phyloP scores from a whole-genome alignment of 2,888 invertebrate species.

The Mythimna lalbum region DNA sequence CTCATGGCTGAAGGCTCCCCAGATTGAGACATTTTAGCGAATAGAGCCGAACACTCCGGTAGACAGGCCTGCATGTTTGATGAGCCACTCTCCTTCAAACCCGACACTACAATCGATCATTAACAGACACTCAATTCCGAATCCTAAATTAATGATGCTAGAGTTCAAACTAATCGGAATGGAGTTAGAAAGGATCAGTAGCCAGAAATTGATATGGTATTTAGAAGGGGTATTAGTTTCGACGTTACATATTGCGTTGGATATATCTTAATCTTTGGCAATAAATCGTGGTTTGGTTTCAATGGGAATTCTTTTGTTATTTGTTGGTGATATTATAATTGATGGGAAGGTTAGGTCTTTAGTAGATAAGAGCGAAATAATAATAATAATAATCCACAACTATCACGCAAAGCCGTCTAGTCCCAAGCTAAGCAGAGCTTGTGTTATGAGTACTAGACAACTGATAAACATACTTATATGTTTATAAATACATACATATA shows the following conservation, averaged over 20 bases:
- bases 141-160: conserved; percentile 23
- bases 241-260: conserved; percentile 16
- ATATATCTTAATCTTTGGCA: conserved; percentile 2
- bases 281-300: neutral
- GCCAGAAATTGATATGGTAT: conserved; percentile 35
- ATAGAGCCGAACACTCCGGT: conserved; percentile 29
- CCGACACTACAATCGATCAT: conserved; percentile 43
- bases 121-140: conserved; percentile 24
- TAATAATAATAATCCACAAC: too few relatives aligned
- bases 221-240: conserved; percentile 39
- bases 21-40: conserved; percentile 50
- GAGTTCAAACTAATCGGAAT: conserved; percentile 17
- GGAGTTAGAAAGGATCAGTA: conserved; percentile 5
- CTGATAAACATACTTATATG: too few relatives aligned
- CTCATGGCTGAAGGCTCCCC: conserved; percentile 24
- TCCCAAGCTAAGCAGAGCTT: too few relatives aligned
- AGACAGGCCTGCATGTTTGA: conserved; percentile 61
- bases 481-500: too few relatives aligned
- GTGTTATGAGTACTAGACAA: too few relatives aligned
- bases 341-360: neutral
- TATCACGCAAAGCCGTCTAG: too few relatives aligned
- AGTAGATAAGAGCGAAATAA: neutral
- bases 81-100: conserved; percentile 50
- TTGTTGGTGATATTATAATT: conserved; percentile 1
- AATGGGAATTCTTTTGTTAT: conserved; percentile 5